Evolutionary conservation across 2,888 invertebrate species (phyloP), one percentile per base, ranked within the genome.

Genomic region (Nephrotoma appendiculata): DNA sequence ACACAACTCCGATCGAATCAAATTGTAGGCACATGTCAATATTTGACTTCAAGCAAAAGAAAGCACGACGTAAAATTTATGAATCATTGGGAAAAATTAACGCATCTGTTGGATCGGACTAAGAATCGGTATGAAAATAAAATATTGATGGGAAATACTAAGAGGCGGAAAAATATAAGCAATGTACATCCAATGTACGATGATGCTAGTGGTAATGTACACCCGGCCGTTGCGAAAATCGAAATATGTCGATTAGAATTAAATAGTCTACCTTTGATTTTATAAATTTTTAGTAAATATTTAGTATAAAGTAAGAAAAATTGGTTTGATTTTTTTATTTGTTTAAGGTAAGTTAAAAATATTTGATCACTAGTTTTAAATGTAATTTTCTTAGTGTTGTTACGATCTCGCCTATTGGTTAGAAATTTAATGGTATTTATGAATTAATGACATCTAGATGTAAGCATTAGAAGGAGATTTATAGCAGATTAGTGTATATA

Each of bases 21-120:
- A 71, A 71, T 71, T 31, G 31, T 71, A 5, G 31, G 31, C 6
- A 71, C 31, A 31, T 71, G 71, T 19, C 71, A 71, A 7, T 31
- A 71, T 31, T 71, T 71, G 31, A 31, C 4, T 9, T 71, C 71
- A 9, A 71, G 9, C 2, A 71, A 71, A 71, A 7, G 71, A 5
- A 6, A 12, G n/a, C 41, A n/a, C n/a, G 43, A 84, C n/a, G 43
- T 84, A 15, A 57, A 42, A n/a, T 41, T 42, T 86, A 19, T 41
- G 19, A 52, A 41, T 52, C 86, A 86, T 86, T 86, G 86, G 86
- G 86, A 57, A 42, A 86, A 57, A 15, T 57, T 86, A 42, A 42
- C 57, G 41, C 15, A 41, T 41, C 41, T 57, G 15, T 42, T 86
- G 31, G 41, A 86, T 41, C 86, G 57, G 42, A 42, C n/a, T 42